phyloP scores from a whole-genome alignment of 2,797 vertebrate genomes.

The Gallinago solitaria region DNA sequence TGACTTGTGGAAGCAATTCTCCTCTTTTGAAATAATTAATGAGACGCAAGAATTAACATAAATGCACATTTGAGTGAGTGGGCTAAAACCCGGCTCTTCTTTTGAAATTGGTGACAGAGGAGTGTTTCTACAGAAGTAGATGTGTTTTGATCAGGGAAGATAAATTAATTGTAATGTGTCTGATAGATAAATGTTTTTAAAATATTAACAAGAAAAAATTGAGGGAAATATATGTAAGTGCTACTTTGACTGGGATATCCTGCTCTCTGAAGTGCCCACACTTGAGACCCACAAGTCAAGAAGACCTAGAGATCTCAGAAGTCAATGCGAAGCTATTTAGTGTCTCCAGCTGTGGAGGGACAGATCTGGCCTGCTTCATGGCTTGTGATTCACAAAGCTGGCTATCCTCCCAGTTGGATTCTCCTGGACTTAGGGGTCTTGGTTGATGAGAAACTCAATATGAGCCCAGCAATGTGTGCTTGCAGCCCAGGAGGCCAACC shows the following conservation, averaged over 20 bases:
- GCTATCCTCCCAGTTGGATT: background rate
- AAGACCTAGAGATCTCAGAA: background rate
- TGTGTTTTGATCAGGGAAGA: slow-evolving; percentile 29
- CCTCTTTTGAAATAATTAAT: background rate
- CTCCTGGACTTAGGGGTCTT: background rate
- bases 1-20: background rate
- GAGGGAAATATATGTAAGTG: background rate
- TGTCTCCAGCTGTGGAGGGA: background rate
- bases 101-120: background rate
- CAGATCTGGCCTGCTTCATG: background rate
- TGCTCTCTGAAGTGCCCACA: background rate
- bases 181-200: background rate
- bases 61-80: background rate
- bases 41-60: background rate
- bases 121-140: background rate
- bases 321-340: background rate
- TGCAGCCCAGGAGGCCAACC: background rate
- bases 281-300: background rate
- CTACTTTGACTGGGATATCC: background rate
- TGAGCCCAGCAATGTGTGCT: background rate
- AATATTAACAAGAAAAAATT: background rate
- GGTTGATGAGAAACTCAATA: background rate
- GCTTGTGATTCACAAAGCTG: background rate
- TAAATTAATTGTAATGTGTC: background rate
- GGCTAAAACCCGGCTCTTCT: background rate